Evolutionary conservation across 2,888 invertebrate genomes (phyloP).

Genomic region (Melanostoma mellinum): DNA sequence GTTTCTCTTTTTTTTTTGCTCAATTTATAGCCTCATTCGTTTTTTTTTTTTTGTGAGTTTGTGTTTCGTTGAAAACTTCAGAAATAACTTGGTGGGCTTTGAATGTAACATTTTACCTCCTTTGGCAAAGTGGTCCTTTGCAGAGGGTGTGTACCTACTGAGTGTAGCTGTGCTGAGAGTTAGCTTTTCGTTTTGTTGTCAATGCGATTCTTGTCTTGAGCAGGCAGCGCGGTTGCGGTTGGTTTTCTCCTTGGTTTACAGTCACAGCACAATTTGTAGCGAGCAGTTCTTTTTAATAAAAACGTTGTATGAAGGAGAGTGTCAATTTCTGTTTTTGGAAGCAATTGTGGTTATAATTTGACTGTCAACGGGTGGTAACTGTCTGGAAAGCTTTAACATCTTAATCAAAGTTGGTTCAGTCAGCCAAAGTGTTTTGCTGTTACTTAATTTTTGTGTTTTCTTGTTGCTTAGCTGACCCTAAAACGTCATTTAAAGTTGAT

Average conservation of each 20-base stretch:
- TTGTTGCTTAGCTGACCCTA: too few species aligned
- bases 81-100: constrained; percentile 23
- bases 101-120: constrained; percentile 34
- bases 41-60: constrained; percentile 21
- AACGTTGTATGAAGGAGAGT: background rate
- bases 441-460: background rate
- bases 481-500: too few species aligned
- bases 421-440: background rate
- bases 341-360: constrained; percentile 16
- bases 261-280: constrained; percentile 30
- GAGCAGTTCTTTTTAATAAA: background rate
- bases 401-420: background rate
- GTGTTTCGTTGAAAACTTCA: constrained; percentile 20
- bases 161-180: background rate
- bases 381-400: constrained; percentile 5
- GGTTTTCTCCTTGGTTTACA: constrained; percentile 18
- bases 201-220: constrained; percentile 48
- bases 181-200: constrained; percentile 61
- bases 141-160: background rate
- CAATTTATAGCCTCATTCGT: constrained; percentile 47
- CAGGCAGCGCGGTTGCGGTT: constrained; percentile 3
- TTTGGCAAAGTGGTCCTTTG: constrained; percentile 44
- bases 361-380: background rate
- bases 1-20: constrained; percentile 10
- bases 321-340: background rate